phyloP scores from a whole-genome alignment of 2,113 vertebrate species.

The Columbina picui region DNA sequence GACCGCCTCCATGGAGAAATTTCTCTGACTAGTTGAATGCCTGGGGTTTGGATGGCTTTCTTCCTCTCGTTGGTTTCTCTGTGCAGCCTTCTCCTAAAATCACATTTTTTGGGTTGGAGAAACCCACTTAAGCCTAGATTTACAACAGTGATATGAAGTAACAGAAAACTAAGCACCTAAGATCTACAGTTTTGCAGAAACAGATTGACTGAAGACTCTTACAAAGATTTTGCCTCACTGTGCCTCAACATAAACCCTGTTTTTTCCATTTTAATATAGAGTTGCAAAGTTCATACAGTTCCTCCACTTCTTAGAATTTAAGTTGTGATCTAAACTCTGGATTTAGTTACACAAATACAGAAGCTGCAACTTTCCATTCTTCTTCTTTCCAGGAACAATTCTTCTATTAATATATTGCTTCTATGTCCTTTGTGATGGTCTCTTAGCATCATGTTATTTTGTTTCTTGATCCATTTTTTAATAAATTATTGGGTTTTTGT shows the following conservation, averaged over 20 bases:
- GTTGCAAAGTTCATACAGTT: not conserved
- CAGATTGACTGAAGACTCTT: not conserved
- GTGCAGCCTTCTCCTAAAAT: not conserved
- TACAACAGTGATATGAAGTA: rapidly evolving
- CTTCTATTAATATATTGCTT: not conserved
- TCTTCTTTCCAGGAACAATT: not conserved
- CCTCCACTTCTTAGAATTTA: not conserved
- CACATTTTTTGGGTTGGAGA: not conserved
- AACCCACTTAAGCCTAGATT: not conserved
- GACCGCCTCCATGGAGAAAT: not conserved
- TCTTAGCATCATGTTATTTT: not conserved
- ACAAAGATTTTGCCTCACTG: not conserved
- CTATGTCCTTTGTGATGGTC: not conserved
- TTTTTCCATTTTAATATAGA: not conserved
- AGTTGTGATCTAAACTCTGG: not conserved
- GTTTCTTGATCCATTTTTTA: not conserved
- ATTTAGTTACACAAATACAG: not conserved
- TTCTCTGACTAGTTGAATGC: not conserved
- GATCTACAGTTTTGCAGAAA: not conserved
- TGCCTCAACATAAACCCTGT: not conserved
- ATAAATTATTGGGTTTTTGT: not conserved
- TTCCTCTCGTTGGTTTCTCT: not conserved
- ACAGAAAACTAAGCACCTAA: not conserved
- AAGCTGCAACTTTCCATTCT: not conserved
- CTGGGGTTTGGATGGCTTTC: not conserved